Conservation (phyloP, 2,113 vertebrate species). For the Hylia prasina region DNA sequence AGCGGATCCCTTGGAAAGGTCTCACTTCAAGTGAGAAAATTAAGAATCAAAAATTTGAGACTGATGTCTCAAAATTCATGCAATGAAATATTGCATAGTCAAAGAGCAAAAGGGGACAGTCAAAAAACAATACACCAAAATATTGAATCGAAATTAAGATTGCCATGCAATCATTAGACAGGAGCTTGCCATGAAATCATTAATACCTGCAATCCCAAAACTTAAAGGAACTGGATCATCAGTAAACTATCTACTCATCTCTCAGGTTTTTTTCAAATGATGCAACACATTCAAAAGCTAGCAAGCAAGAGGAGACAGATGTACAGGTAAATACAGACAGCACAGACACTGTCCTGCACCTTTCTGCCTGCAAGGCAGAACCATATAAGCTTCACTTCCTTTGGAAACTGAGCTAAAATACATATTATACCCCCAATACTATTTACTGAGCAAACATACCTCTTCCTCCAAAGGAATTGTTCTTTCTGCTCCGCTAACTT, state of each 20-base stretch:
- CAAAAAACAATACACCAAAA: neutral
- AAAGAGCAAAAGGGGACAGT: neutral
- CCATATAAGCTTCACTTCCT: neutral
- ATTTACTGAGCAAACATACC: neutral
- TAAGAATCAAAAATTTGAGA: neutral
- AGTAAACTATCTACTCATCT: neutral
- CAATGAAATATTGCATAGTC: neutral
- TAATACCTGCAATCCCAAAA: neutral
- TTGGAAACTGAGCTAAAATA: neutral
- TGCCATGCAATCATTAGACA: neutral
- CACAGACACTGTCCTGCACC: neutral
- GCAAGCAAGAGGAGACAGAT: neutral
- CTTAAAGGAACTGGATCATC: neutral
- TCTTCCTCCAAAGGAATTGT: neutral
- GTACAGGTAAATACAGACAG: neutral
- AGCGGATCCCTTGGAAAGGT: neutral
- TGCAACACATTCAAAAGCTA: neutral
- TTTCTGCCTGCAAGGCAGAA: neutral
- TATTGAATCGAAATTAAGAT: neutral
- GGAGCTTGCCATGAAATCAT: neutral
- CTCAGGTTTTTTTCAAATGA: accelerated
- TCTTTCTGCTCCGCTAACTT: neutral
- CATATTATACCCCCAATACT: neutral
- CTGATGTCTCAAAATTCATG: neutral
- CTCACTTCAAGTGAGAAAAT: neutral